Percentiles rank a stretch among this genome's conserved stretches.
These are phyloP conservation scores for Agonum fuliginosum DNA, from an alignment of 2,888 invertebrate species.

Conservation along the genomic window DNA sequence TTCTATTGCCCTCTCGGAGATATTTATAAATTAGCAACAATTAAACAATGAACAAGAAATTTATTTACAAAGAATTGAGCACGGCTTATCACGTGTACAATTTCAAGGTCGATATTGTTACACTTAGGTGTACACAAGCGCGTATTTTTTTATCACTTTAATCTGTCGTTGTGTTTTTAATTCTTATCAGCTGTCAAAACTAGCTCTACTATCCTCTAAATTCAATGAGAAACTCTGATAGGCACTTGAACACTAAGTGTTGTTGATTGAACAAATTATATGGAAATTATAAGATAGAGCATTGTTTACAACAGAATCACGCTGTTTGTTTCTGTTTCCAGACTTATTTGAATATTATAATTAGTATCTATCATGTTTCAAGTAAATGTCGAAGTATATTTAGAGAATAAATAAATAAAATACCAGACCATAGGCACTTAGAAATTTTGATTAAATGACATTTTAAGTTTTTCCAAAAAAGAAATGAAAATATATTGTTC, in stretches of 20 bases:
- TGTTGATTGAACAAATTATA: neutral
- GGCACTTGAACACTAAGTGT: constrained; percentile 4
- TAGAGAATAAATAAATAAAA: no score
- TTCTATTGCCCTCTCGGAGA: neutral
- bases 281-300: neutral
- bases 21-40: constrained; percentile 9
- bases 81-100: neutral
- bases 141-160: neutral
- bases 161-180: neutral
- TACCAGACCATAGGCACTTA: no score
- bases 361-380: neutral
- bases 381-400: no score
- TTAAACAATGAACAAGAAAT: neutral
- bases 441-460: no score
- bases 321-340: neutral
- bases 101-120: neutral
- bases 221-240: neutral
- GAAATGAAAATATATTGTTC: no score
- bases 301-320: neutral
- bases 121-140: neutral
- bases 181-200: neutral
- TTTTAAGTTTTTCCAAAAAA: no score
- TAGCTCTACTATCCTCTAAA: neutral
- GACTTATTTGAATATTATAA: neutral
- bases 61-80: neutral